These are phyloP conservation scores for Cephus cinctus DNA, from an alignment of 1,140 invertebrate genomes.

Conservation along the genomic window DNA sequence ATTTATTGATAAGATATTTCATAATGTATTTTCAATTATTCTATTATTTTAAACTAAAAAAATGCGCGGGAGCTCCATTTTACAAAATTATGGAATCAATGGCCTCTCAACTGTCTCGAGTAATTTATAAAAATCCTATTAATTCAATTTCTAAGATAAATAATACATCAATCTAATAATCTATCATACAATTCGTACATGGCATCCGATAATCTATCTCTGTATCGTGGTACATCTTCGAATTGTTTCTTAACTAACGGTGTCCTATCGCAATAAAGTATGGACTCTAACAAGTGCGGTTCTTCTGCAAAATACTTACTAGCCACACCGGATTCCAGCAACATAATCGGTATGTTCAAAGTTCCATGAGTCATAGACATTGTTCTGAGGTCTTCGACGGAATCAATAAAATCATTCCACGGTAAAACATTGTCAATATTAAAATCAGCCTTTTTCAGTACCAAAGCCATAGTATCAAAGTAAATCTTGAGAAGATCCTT, in stretches of 20 bases:
- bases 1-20: too few relatives aligned
- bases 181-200: conserved; percentile 32
- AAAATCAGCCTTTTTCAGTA: conserved; percentile 20
- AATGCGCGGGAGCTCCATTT: too few relatives aligned
- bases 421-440: conserved; percentile 24
- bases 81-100: too few relatives aligned
- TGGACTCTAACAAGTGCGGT: conserved; percentile 21
- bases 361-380: conserved; percentile 32
- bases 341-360: conserved; percentile 36
- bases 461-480: conserved; percentile 20
- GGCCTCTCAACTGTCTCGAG: too few relatives aligned
- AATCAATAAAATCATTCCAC: conserved; percentile 28
- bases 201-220: conserved; percentile 27
- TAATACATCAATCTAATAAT: too few relatives aligned
- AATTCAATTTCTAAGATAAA: too few relatives aligned
- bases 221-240: conserved; percentile 20
- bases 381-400: conserved; percentile 27
- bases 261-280: conserved; percentile 34
- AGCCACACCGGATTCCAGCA: conserved; percentile 26
- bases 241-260: conserved; percentile 29
- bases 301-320: conserved; percentile 32
- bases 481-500: conserved; percentile 31
- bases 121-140: too few relatives aligned
- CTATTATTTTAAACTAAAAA: too few relatives aligned
- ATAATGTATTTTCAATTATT: too few relatives aligned